Evolutionary conservation across 30 jellyfish, hydroid and myxozoan species (phyloP), one percentile per base, ranked within the genome.

Genomic region (Aurelia sp.): DNA sequence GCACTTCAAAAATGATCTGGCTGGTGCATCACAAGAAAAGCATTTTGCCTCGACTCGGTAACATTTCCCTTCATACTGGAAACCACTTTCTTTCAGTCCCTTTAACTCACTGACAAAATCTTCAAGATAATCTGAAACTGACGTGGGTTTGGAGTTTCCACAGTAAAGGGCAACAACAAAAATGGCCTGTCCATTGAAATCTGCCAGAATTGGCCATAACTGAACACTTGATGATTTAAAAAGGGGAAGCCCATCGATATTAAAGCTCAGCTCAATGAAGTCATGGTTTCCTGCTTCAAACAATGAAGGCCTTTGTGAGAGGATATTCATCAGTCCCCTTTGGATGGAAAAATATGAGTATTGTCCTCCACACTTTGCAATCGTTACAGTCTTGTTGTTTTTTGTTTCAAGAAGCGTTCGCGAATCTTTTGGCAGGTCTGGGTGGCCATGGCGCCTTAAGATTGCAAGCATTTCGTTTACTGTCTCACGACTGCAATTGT

Each of bases 1-100:
- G 17, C 77, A 19, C 67, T 59, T 86, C 20, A 86, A 38, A 76
- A 86, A 86, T n/a, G 84, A 77, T 48, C 96, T 68, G 21, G 85
- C 92, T 15, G 96, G 96, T 21, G 96, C 96, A 86, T 86, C 96
- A 77, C 91, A 86, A 27, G 67, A 48, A 58, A 86, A 62, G 38
- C 70, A 53, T 15, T 31, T 20, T 22, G 65, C 47, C 44, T 72
- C 63, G 27, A 88, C 74, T 22, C 59, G 33, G 24, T 35, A 51
- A n/a, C 27, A 35, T 50, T 59, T 35, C 22, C 44, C 82, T 47
- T 58, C 61, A 63, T 47, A 31, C 44, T 20, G 15, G 35, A 70
- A 19, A 55, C 93, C 87, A 78, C 60, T 33, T 35, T 70, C 33
- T 52, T 24, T 64, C 53, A 88, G 7, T 18, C 67, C 53, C 44